phyloP scores from a whole-genome alignment of 2,797 vertebrate species.

The Notolabrus celidotus region DNA sequence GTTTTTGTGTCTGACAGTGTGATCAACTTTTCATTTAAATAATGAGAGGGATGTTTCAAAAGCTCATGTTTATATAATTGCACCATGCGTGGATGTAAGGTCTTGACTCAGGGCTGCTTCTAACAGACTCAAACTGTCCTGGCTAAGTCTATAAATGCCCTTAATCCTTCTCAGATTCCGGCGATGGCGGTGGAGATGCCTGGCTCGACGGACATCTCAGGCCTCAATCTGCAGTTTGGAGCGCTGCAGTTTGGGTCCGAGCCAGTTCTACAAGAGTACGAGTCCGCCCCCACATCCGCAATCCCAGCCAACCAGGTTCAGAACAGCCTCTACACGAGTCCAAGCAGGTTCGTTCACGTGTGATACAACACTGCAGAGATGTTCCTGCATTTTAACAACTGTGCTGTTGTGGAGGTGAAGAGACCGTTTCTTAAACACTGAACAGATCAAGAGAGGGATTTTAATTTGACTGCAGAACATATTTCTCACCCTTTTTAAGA shows the following conservation, averaged over 20 bases:
- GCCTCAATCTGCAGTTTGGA: conserved; percentile 97
- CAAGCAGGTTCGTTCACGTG: conserved; percentile 87
- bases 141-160: background rate
- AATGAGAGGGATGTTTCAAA: background rate
- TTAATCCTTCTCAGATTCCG: conserved; percentile 88
- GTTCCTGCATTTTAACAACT: background rate
- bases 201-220: conserved; percentile 94
- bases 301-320: conserved; percentile 87
- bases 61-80: background rate
- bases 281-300: conserved; percentile 83
- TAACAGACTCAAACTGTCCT: background rate
- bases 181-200: conserved; percentile 98
- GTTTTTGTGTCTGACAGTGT: too few relatives aligned
- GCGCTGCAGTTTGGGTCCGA: conserved; percentile 97
- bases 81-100: background rate
- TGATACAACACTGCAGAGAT: background rate
- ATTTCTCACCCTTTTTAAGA: too few relatives aligned
- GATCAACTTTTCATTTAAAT: background rate
- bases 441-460: background rate
- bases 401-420: background rate
- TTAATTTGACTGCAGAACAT: background rate
- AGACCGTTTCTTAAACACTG: background rate
- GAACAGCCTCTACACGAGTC: conserved; percentile 93
- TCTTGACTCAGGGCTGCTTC: background rate
- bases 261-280: conserved; percentile 93